These are phyloP conservation scores for Macrosteles quadrilineatus DNA, from an alignment of 1,140 invertebrate genomes.

Conservation along the genomic window DNA sequence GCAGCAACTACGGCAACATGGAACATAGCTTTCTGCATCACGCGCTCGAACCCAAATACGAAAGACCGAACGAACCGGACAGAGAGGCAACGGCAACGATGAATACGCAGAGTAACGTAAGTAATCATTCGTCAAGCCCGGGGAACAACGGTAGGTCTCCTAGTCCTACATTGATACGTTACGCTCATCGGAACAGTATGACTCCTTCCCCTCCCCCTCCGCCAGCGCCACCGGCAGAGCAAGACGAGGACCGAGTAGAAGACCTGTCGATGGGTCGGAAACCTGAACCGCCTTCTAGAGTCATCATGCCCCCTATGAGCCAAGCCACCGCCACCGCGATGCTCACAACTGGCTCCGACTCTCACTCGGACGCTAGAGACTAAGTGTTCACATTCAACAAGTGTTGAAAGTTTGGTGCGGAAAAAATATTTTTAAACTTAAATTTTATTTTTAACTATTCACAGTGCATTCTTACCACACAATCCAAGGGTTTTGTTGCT, in stretches of 20 bases:
- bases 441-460: not conserved
- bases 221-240: slow-evolving; percentile 27
- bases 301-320: slow-evolving; percentile 47
- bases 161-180: slow-evolving; percentile 46
- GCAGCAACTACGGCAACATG: slow-evolving; percentile 35
- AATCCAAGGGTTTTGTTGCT: too few species aligned
- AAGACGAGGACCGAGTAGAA: slow-evolving; percentile 52
- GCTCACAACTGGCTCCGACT: slow-evolving; percentile 40
- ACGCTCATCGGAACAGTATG: slow-evolving; percentile 37
- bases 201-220: slow-evolving; percentile 33
- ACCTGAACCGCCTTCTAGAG: slow-evolving; percentile 42
- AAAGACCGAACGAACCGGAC: not conserved
- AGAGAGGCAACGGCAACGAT: slow-evolving; percentile 36
- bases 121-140: slow-evolving; percentile 35
- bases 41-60: slow-evolving; percentile 30
- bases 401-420: not conserved
- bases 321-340: slow-evolving; percentile 40
- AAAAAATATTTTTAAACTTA: not conserved
- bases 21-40: slow-evolving; percentile 46
- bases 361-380: slow-evolving; percentile 31
- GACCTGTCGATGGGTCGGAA: slow-evolving; percentile 53
- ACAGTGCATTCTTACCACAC: too few species aligned
- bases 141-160: slow-evolving; percentile 43
- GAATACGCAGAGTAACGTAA: slow-evolving; percentile 15
- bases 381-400: not conserved